Conservation (phyloP, 2,888 invertebrate genomes). For the Cheilosia pagana region DNA sequence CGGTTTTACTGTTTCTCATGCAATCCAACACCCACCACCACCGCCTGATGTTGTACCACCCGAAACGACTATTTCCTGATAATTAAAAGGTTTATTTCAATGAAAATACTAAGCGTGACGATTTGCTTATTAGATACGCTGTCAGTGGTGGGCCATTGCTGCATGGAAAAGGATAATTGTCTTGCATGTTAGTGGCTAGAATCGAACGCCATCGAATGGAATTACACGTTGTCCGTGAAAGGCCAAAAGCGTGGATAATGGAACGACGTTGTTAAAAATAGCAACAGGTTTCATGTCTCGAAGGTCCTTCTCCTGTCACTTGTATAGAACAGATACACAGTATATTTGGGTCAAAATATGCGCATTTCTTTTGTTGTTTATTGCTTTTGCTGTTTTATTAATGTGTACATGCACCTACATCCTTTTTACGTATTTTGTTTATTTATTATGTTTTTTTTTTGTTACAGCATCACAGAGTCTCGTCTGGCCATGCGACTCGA, state of each 20-base stretch:
- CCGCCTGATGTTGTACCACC: neutral
- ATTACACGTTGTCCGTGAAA: slow-evolving; percentile 39
- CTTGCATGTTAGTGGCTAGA: slow-evolving; percentile 43
- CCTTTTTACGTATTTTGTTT: slow-evolving; percentile 7
- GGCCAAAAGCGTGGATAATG: slow-evolving; percentile 12
- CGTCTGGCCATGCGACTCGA: slow-evolving; percentile 81
- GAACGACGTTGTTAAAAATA: slow-evolving; percentile 22
- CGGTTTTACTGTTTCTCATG: slow-evolving; percentile 12
- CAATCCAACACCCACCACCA: slow-evolving; percentile 5
- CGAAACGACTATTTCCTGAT: slow-evolving; percentile 35
- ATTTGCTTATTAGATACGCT: slow-evolving; percentile 59
- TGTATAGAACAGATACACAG: neutral
- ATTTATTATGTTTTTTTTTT: slow-evolving; percentile 38
- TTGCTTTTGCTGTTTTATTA: neutral
- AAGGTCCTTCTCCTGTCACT: slow-evolving; percentile 2
- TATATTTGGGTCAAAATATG: slow-evolving; percentile 24
- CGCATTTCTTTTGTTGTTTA: neutral
- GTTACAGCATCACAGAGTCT: slow-evolving; percentile 76
- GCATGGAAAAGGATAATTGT: slow-evolving; percentile 48
- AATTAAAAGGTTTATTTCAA: slow-evolving; percentile 64
- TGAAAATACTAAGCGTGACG: slow-evolving; percentile 44
- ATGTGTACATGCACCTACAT: neutral
- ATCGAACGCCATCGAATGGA: slow-evolving; percentile 12
- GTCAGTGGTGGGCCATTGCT: neutral
- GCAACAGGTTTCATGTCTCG: slow-evolving; percentile 9